Evolutionary conservation across 2,888 invertebrate genomes (phyloP).

Genomic region (Microctonus hyperodae): DNA sequence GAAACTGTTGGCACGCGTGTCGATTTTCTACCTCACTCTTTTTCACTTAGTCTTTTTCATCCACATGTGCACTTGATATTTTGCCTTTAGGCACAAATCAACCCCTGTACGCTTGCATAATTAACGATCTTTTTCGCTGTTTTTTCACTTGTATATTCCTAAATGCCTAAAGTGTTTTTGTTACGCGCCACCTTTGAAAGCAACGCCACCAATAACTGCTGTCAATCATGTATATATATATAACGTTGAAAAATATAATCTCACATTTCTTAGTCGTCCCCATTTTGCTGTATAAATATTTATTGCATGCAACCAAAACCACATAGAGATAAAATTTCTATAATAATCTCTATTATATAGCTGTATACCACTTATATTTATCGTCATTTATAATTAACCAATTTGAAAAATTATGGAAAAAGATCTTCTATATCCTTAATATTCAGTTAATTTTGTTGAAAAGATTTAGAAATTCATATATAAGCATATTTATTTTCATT

Average conservation of each 20-base stretch:
- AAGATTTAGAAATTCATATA: background rate
- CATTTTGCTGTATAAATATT: background rate
- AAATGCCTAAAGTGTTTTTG: conserved; percentile 7
- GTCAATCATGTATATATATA: conserved; percentile 45
- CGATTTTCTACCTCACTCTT: conserved; percentile 13
- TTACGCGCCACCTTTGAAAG: conserved; percentile 30
- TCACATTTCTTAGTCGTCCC: background rate
- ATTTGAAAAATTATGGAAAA: background rate
- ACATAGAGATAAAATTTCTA: background rate
- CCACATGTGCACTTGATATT: background rate
- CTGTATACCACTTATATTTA: no score
- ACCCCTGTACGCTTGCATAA: conserved; percentile 15
- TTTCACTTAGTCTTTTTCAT: background rate
- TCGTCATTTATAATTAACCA: background rate
- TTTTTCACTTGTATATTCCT: conserved; percentile 4
- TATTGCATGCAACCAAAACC: conserved; percentile 21
- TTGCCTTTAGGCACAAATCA: conserved; percentile 19
- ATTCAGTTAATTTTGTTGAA: background rate
- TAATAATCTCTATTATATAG: background rate
- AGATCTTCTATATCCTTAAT: background rate
- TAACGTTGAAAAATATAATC: conserved; percentile 3
- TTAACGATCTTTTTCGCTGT: background rate
- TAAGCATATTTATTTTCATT: background rate
- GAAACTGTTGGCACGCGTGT: conserved; percentile 35
- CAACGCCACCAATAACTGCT: conserved; percentile 41